Percentiles rank a stretch among this genome's conserved stretches.
Conservation (phyloP, 2,113 vertebrate species). For the Salvelinus sp. region DNA sequence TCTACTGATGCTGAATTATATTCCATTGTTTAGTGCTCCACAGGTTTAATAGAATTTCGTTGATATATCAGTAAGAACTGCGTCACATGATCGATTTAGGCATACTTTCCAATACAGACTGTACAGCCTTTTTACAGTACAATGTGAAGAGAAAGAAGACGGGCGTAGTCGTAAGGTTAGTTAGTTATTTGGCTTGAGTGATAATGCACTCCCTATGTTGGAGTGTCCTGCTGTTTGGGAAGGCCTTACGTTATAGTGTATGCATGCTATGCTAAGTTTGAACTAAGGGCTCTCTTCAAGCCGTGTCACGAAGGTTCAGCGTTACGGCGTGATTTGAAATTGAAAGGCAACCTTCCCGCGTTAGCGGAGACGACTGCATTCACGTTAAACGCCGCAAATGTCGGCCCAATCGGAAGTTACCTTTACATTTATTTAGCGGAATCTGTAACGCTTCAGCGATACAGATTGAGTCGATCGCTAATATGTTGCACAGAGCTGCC, state of each 20-base stretch:
- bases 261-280: slow-evolving; percentile 1
- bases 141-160: not conserved
- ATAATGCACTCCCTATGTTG: not conserved
- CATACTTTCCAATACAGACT: slow-evolving; percentile 8
- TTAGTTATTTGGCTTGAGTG: not conserved
- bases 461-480: not conserved
- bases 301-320: too few relatives aligned
- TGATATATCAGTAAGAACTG: not conserved
- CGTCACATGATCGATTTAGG: not conserved
- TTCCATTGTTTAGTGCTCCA: slow-evolving; percentile 3
- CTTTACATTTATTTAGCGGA: too few relatives aligned
- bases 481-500: slow-evolving; percentile 8
- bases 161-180: slow-evolving; percentile 6
- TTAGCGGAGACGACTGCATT: too few relatives aligned
- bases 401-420: too few relatives aligned
- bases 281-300: too few relatives aligned
- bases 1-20: not conserved
- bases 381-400: too few relatives aligned
- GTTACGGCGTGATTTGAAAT: too few relatives aligned
- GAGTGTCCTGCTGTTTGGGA: not conserved
- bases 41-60: slow-evolving; percentile 4
- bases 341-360: too few relatives aligned
- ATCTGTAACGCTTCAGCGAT: too few relatives aligned
- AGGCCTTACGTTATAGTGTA: slow-evolving; percentile 21
- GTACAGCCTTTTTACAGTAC: not conserved